Evolutionary conservation across 1,140 invertebrate genomes (phyloP), one percentile per base, ranked within the genome.

Genomic region (Drosophila takahashii): DNA sequence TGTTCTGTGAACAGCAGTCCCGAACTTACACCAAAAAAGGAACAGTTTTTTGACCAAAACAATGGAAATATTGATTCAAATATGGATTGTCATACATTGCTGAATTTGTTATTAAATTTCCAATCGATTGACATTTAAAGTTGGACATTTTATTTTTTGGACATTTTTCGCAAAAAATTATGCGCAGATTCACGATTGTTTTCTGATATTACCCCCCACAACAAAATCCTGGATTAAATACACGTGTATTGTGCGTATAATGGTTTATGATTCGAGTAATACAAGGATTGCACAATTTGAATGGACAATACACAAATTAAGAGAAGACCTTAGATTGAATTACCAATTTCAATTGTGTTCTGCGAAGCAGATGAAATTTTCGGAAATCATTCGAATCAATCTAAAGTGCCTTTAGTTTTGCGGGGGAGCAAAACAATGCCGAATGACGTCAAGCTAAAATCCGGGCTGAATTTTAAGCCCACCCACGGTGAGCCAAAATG

Each of bases 381-480:
- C 10, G 22, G 10, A 6, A 58, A 58, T 27, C 18, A 15, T 10
- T 7, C 32, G 3, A 18, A 57, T 57, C 52, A 61, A 61, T 57
- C 59, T 39, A 18, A 39, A 18, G 22, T 8, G 29, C 18, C 16
- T 58, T 34, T 15, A 11, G 50, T 7, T 22, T 22, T 29, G 18
- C 10, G 9, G 32, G 27, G 22, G 8, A 16, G 29, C 26, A 45
- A 6, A 57, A 44, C 44, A 51, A 26, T 59, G 2, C 47, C n/a
- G 32, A 26, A 22, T 60, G 58, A 60, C 48, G 48, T 60, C 50
- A 60, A 37, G 32, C 8, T 18, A 11, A 61, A 39, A 29, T 56
- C 26, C 51, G 56, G 8, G 15, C 50, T 26, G 22, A 36, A 60
- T 52, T 27, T 60, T 13, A 37, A 60, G 32, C 47, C 34, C 11